Base-by-base conservation (phyloP, 2,797 vertebrate species). In the Sarcophilus harrisii region DNA sequence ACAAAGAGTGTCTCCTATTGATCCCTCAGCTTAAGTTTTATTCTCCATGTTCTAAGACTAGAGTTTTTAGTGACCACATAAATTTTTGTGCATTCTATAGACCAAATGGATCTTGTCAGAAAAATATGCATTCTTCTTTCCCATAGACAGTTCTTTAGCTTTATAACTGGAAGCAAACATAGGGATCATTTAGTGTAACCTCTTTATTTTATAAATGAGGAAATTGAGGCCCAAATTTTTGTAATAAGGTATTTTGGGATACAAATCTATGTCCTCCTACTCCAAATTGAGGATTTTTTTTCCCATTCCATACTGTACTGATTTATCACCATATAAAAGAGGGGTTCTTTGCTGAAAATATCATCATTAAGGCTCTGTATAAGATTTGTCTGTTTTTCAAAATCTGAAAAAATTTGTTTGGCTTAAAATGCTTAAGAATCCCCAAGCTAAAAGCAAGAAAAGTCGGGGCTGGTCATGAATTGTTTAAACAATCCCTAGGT, bases 361-460 rank as follows among this genome's bases (percentile, higher is more conserved):
- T 90, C 52, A 90, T 55, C 54, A 90, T 90, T 90, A 32, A 55
- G 54, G 12, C 30, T 55, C 58, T 90, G 92, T 94, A 90, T 24
- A 58, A 93, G 87, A 54, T 12, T 24, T 28, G 91, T 54, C 58
- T 94, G 66, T 62, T 81, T 96, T 92, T 95, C 59, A 91, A 14
- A 91, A 59, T 52, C 92, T 96, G 94, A 49, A n/a, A 57, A 49
- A n/a, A 87, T 96, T 92, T 57, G 13, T 49, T 96, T 94, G 60
- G 92, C 66, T 81, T 38, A 24, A 38, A 81, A 81, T 24, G n/a
- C 66, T 38, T 81, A n/a, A 81, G 21, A 62, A 49, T 58, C n/a
- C 66, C 58, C 66, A 93, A 49, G 57, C 91, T 95, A 93, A 93
- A 81, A 93, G 59, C 60, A 95, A 60, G 92, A 91, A 58, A 55